Evolutionary conservation across 2,113 vertebrate species (phyloP).

Genomic region (Okapia johnstoni): DNA sequence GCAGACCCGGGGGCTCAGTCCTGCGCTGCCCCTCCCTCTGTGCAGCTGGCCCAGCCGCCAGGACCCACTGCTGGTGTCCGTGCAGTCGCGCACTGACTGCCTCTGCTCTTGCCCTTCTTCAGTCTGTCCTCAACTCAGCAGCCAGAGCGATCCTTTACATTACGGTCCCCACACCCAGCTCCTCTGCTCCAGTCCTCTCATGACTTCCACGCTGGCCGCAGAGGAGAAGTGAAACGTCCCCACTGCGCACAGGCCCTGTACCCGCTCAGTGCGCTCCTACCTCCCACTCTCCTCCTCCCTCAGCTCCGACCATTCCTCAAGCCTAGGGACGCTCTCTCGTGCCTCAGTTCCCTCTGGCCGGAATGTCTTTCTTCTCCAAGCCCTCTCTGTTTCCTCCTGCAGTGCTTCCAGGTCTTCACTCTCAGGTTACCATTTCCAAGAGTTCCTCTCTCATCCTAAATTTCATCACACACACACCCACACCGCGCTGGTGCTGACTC

Average conservation of each 20-base stretch:
- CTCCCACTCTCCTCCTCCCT: background rate
- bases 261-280: fast-evolving
- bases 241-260: fast-evolving
- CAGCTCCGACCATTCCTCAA: background rate
- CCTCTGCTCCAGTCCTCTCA: background rate
- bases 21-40: background rate
- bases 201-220: background rate
- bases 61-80: too few relatives aligned
- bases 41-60: background rate
- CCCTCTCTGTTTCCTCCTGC: background rate
- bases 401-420: background rate
- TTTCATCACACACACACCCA: too few relatives aligned
- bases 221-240: background rate
- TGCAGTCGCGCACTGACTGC: background rate
- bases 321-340: background rate
- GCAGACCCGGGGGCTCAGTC: too few relatives aligned
- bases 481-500: fast-evolving
- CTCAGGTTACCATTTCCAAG: background rate
- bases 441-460: background rate
- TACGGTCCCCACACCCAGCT: background rate
- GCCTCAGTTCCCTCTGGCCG: background rate
- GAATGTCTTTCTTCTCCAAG: background rate
- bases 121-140: background rate
- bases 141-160: background rate
- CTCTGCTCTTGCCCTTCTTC: background rate